Conservation (phyloP, 2,797 vertebrate species). For the Tadarida brasiliensis region DNA sequence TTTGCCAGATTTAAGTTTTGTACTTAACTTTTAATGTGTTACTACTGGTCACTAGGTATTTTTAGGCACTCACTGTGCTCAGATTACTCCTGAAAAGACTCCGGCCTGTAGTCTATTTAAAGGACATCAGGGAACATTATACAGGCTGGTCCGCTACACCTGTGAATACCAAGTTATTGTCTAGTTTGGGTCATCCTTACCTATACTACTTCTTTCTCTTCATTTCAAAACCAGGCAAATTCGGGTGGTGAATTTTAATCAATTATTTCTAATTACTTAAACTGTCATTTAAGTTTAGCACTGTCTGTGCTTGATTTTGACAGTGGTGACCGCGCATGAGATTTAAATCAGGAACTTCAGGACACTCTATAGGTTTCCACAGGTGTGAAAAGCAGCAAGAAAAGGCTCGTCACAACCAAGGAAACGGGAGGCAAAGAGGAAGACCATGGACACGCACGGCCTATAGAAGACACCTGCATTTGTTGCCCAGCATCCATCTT, state of each 20-base stretch:
- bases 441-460: neutral
- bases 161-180: neutral
- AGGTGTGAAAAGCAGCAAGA: neutral
- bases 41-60: neutral
- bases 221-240: constrained; percentile 42
- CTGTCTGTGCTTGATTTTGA: constrained; percentile 41
- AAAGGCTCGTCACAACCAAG: constrained; percentile 8
- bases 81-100: constrained; percentile 47
- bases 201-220: neutral
- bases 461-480: neutral
- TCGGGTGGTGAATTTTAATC: constrained; percentile 25
- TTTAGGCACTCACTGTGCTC: constrained; percentile 52
- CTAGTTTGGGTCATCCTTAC: neutral
- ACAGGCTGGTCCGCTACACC: neutral
- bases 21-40: constrained; percentile 48
- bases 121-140: neutral
- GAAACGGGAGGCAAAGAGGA: constrained; percentile 7
- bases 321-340: neutral
- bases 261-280: constrained; percentile 63
- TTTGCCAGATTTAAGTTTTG: constrained; percentile 27
- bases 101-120: constrained; percentile 46
- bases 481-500: constrained; percentile 4
- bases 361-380: neutral
- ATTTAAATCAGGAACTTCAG: constrained; percentile 27
- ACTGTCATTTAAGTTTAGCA: constrained; percentile 13